A percentile compares a stretch with the other conserved stretches of the same genome.
These are phyloP conservation scores for Aphaenogaster ashmeadi DNA, from an alignment of 1,140 invertebrate species.

Conservation along the genomic window DNA sequence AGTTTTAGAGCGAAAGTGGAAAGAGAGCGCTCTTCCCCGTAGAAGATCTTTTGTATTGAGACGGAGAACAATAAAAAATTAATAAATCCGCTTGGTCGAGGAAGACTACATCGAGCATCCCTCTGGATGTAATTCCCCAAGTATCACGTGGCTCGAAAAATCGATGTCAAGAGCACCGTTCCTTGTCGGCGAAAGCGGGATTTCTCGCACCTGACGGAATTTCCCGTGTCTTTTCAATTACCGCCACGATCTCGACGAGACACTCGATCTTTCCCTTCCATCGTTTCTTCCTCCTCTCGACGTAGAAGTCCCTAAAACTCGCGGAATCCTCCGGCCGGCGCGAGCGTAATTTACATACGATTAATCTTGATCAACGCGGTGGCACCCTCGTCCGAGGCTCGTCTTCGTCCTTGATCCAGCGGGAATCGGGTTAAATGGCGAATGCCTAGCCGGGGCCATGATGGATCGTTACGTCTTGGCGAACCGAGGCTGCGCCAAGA, in stretches of 20 bases:
- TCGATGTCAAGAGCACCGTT: slow-evolving; percentile 6
- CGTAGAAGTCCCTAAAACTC: slow-evolving; percentile 47
- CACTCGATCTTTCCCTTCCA: slow-evolving; percentile 54
- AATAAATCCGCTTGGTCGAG: not conserved
- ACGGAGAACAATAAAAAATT: slow-evolving; percentile 9
- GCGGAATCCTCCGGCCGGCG: slow-evolving; percentile 49
- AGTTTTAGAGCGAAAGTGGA: not conserved
- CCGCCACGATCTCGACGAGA: not conserved
- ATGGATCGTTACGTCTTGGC: slow-evolving; percentile 72
- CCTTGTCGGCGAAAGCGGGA: not conserved
- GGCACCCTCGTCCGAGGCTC: slow-evolving; percentile 53
- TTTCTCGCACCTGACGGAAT: slow-evolving; percentile 22
- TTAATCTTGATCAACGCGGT: slow-evolving; percentile 75
- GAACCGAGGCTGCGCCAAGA: slow-evolving; percentile 55
- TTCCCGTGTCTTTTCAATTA: slow-evolving; percentile 68
- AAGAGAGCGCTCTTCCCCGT: not conserved
- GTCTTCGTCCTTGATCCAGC: slow-evolving; percentile 60
- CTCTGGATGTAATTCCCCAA: slow-evolving; percentile 1
- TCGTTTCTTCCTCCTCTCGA: not conserved
- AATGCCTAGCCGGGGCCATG: slow-evolving; percentile 57
- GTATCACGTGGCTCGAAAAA: slow-evolving; percentile 13
- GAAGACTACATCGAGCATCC: not conserved
- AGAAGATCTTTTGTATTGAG: not conserved
- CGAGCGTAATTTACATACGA: slow-evolving; percentile 75
- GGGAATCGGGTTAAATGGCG: slow-evolving; percentile 72